phyloP scores from a whole-genome alignment of 2,888 invertebrate genomes.

The Harpalus rubripes region DNA sequence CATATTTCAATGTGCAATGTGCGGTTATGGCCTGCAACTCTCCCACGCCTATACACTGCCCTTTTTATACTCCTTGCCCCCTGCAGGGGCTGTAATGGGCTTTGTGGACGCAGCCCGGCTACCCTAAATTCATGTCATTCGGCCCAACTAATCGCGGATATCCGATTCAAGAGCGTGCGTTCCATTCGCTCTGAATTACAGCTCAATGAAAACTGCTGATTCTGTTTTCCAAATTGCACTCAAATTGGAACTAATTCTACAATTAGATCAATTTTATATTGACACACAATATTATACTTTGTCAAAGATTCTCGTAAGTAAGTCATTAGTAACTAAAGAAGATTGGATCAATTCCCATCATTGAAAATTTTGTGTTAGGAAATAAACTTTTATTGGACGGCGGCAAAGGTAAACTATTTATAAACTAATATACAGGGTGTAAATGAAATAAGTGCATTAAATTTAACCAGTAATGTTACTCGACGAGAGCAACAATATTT shows the following conservation, averaged over 20 bases:
- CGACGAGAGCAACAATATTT: too few species aligned
- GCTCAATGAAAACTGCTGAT: slow-evolving; percentile 34
- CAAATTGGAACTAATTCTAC: slow-evolving; percentile 30
- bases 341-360: too few species aligned
- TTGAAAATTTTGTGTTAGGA: too few species aligned
- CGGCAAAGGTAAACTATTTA: too few species aligned
- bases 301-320: too few species aligned
- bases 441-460: too few species aligned
- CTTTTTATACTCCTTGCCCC: slow-evolving; percentile 41
- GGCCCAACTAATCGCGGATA: slow-evolving; percentile 59
- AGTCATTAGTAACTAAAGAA: too few species aligned
- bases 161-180: slow-evolving; percentile 56
- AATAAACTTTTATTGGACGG: too few species aligned
- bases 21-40: slow-evolving; percentile 35
- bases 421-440: too few species aligned
- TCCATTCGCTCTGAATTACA: slow-evolving; percentile 5
- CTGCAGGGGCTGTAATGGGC: slow-evolving; percentile 51
- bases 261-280: not conserved
- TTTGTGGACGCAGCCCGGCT: slow-evolving; percentile 47
- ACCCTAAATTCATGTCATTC: slow-evolving; percentile 61
- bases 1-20: slow-evolving; percentile 58
- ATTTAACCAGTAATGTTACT: too few species aligned
- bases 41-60: slow-evolving; percentile 12
- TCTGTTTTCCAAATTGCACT: slow-evolving; percentile 32
- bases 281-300: not conserved